These are phyloP conservation scores for Mesodorylaimus sp. DNA, from an alignment of 2,888 invertebrate species.

Conservation along the genomic window DNA sequence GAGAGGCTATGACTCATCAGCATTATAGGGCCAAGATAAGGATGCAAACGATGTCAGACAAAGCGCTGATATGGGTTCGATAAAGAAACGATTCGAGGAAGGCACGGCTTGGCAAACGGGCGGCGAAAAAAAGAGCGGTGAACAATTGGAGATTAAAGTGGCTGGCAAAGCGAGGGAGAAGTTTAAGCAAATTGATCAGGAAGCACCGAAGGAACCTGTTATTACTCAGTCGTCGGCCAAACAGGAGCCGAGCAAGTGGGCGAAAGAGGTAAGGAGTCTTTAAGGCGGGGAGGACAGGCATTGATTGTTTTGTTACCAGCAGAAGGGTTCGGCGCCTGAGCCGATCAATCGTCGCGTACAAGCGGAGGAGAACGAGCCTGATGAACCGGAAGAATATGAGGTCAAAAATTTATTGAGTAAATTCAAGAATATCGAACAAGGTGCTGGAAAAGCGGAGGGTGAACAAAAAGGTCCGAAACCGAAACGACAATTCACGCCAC, in stretches of 20 bases:
- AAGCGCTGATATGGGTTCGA: constrained; percentile 16
- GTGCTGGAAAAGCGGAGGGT: constrained; percentile 8
- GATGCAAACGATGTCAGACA: constrained; percentile 1
- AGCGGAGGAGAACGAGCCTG: constrained; percentile 2
- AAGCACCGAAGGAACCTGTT: constrained; percentile 29
- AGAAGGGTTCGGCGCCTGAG: constrained; percentile 1
- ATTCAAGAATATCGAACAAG: constrained; percentile 26
- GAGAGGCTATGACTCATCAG: not conserved
- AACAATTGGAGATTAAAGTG: constrained; percentile 26
- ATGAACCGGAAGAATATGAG: constrained; percentile 23
- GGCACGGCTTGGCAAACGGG: constrained; percentile 15
- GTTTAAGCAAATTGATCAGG: constrained; percentile 70
- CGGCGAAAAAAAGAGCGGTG: constrained; percentile 11
- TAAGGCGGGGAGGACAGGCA: not conserved
- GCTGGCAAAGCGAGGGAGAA: constrained; percentile 68
- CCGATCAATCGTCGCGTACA: constrained; percentile 1
- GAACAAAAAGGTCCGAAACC: constrained; percentile 8
- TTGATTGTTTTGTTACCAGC: not conserved
- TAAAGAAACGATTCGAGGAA: constrained; percentile 19
- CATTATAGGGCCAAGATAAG: not conserved
- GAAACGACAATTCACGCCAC: constrained; percentile 12
- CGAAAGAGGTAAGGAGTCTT: constrained; percentile 7
- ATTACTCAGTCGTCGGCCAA: constrained; percentile 10
- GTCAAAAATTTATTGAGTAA: constrained; percentile 30
- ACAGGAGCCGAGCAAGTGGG: constrained; percentile 9